These are phyloP conservation scores for Echinarachnius parma DNA, from an alignment of 53 echinoderm and acorn worm genomes.

Conservation along the genomic window DNA sequence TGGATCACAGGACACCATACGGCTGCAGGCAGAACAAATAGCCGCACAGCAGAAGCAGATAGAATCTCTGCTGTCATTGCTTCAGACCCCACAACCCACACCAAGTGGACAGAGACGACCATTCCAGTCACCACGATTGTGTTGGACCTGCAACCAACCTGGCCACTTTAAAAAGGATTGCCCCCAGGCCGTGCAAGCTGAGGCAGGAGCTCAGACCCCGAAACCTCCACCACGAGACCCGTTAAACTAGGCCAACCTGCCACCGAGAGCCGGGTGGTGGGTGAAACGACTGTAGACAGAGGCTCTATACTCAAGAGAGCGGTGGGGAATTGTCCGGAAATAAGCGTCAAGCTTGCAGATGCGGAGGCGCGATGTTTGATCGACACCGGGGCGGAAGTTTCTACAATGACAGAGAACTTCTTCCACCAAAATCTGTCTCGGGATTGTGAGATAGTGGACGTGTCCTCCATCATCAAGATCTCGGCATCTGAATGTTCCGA, in stretches of 20 bases:
- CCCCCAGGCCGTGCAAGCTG: neutral
- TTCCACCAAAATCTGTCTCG: slow-evolving; percentile 45
- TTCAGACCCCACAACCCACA: too few relatives aligned
- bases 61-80: slow-evolving; percentile 17
- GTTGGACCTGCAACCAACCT: slow-evolving; percentile 22
- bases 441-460: slow-evolving; percentile 30
- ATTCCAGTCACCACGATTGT: too few relatives aligned
- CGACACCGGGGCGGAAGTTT: slow-evolving; percentile 57
- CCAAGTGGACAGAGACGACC: too few relatives aligned
- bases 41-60: slow-evolving; percentile 51
- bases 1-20: neutral
- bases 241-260: slow-evolving; percentile 50
- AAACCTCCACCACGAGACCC: neutral
- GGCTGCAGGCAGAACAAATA: slow-evolving; percentile 41
- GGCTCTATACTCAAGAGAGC: slow-evolving; percentile 41
- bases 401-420: slow-evolving; percentile 49
- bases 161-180: slow-evolving; percentile 56
- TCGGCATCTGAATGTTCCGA: slow-evolving; percentile 31
- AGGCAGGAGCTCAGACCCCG: neutral
- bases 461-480: slow-evolving; percentile 46
- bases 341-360: slow-evolving; percentile 10
- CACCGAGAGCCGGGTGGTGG: slow-evolving; percentile 50
- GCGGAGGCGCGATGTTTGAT: slow-evolving; percentile 38
- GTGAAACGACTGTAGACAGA: slow-evolving; percentile 3
- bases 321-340: slow-evolving; percentile 43